A percentile compares a stretch with the other conserved stretches of the same genome.
These are phyloP conservation scores for Sisyra nigra DNA, from an alignment of 2,888 invertebrate genomes.

Conservation along the genomic window DNA sequence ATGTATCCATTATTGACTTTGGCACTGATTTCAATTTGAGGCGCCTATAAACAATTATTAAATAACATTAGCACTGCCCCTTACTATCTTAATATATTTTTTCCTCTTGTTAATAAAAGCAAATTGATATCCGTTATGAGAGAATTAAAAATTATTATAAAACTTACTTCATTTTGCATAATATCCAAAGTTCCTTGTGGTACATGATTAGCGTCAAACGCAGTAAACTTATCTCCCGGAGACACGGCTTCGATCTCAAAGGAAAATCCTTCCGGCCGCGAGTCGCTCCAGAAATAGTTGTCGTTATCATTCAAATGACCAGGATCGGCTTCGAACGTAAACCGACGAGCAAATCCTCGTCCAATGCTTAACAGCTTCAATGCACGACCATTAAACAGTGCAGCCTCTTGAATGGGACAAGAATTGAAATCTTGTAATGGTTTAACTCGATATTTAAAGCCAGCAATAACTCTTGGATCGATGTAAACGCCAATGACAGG, in stretches of 20 bases:
- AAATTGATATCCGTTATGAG: too few species aligned
- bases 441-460: constrained; percentile 57
- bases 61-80: too few species aligned
- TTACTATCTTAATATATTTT: too few species aligned
- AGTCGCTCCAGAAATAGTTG: constrained; percentile 68
- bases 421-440: constrained; percentile 38
- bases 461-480: constrained; percentile 52
- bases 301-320: constrained; percentile 45
- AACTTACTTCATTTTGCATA: constrained; percentile 43
- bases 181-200: constrained; percentile 52
- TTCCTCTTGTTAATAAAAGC: too few species aligned
- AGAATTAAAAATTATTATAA: background rate
- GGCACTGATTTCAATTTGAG: constrained; percentile 31
- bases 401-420: constrained; percentile 31
- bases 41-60: constrained; percentile 30
- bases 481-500: constrained; percentile 57
- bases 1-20: constrained; percentile 25
- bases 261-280: constrained; percentile 52
- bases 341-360: constrained; percentile 53
- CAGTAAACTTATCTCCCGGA: constrained; percentile 53
- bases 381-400: constrained; percentile 49
- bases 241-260: constrained; percentile 53
- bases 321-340: constrained; percentile 50
- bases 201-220: constrained; percentile 47
- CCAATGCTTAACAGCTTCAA: constrained; percentile 50